Evolutionary conservation across 2,888 invertebrate genomes (phyloP).

Genomic region (Apamea epomidion): DNA sequence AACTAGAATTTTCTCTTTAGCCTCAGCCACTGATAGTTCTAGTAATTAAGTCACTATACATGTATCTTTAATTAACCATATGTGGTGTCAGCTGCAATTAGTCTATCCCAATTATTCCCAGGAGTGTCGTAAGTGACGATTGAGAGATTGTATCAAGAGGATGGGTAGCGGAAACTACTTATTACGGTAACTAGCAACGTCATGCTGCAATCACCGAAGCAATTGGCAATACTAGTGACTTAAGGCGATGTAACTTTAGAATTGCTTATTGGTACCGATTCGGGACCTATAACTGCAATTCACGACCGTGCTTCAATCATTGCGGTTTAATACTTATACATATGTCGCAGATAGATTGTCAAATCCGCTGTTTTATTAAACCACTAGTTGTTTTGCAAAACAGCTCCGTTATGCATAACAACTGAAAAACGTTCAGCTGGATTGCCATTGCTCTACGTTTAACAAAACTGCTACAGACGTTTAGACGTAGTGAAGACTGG

Average conservation of each 20-base stretch:
- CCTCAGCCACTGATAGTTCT: neutral
- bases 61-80: slow-evolving; percentile 35
- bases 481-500: too few species aligned
- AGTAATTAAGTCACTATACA: neutral
- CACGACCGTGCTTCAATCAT: neutral
- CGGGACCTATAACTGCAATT: neutral
- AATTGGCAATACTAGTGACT: slow-evolving; percentile 11
- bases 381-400: too few species aligned
- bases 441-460: too few species aligned
- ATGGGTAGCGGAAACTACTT: slow-evolving; percentile 20
- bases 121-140: slow-evolving; percentile 46
- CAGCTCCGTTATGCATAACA: too few species aligned
- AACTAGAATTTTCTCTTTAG: neutral
- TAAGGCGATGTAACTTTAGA: slow-evolving; percentile 24
- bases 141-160: slow-evolving; percentile 45
- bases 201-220: slow-evolving; percentile 26
- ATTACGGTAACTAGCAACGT: slow-evolving; percentile 27
- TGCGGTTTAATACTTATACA: neutral
- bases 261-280: neutral
- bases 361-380: too few species aligned
- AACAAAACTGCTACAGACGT: too few species aligned
- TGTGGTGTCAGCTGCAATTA: slow-evolving; percentile 35
- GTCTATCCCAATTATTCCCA: slow-evolving; percentile 46
- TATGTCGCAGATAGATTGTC: neutral
- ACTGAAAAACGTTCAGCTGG: too few species aligned